These are phyloP conservation scores for Syrista parreyssii DNA, from an alignment of 2,888 invertebrate genomes.

Conservation along the genomic window DNA sequence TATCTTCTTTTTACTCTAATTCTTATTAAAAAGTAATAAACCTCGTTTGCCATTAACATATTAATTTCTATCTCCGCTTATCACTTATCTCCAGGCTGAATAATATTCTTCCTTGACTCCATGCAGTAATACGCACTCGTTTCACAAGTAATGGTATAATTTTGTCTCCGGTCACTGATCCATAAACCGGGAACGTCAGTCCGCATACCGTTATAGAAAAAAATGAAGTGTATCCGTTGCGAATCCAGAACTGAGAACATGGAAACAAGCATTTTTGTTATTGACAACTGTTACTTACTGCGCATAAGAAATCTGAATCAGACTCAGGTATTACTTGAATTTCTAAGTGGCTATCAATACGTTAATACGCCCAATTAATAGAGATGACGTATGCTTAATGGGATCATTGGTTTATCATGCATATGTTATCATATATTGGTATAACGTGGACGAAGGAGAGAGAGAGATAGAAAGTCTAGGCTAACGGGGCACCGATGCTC, in stretches of 20 bases:
- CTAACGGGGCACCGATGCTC: constrained; percentile 12
- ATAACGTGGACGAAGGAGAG: background rate
- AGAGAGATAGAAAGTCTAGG: constrained; percentile 9
- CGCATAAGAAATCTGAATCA: background rate
- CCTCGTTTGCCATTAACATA: background rate
- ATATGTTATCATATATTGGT: background rate
- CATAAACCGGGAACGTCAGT: background rate
- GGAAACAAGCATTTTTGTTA: background rate
- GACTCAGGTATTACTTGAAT: background rate
- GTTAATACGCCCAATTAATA: background rate
- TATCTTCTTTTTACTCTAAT: background rate
- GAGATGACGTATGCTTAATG: background rate
- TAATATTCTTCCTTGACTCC: background rate
- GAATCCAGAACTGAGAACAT: background rate
- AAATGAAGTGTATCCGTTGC: background rate
- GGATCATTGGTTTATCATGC: background rate
- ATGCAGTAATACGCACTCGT: background rate
- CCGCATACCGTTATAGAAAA: background rate
- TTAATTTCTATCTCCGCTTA: background rate
- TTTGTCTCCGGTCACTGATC: background rate
- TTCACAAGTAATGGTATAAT: background rate
- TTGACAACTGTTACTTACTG: background rate
- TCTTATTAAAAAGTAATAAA: background rate
- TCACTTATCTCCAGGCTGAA: background rate
- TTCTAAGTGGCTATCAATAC: background rate